These are phyloP conservation scores for Rhagoletis pomonella DNA, from an alignment of 1,140 invertebrate species.

Conservation along the genomic window DNA sequence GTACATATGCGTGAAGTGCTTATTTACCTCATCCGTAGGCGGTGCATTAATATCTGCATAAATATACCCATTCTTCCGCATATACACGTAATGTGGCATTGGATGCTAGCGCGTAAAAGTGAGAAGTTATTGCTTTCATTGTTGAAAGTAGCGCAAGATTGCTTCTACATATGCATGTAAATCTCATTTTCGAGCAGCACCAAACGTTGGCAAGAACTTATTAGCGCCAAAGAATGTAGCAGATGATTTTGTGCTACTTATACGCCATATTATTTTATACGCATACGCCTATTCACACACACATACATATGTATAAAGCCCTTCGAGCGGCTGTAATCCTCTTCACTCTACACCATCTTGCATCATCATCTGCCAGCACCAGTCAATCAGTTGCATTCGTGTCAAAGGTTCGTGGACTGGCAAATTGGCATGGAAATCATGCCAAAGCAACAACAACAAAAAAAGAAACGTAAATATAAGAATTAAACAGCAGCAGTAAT, in stretches of 20 bases:
- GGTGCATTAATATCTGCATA: background rate
- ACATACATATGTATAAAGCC: too few species aligned
- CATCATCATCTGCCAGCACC: background rate
- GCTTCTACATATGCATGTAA: background rate
- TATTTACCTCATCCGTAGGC: conserved; percentile 10
- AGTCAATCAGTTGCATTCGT: conserved; percentile 23
- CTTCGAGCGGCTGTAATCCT: background rate
- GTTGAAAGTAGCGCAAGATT: background rate
- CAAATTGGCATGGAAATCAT: conserved; percentile 50
- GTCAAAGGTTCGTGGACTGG: conserved; percentile 35
- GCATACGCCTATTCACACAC: background rate
- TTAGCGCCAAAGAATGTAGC: background rate
- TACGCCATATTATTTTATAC: background rate
- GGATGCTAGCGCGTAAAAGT: background rate
- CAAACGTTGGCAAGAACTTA: background rate
- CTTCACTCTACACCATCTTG: background rate
- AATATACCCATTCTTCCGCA: too few species aligned
- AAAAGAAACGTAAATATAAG: background rate
- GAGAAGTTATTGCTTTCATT: background rate
- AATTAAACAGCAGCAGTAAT: background rate
- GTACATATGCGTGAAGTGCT: background rate
- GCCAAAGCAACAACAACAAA: conserved; percentile 15
- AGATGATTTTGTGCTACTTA: conserved; percentile 23
- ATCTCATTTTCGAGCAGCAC: background rate
- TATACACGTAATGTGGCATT: background rate